Conservation (phyloP, 2,113 vertebrate species). For the Larimichthys polyactis region DNA sequence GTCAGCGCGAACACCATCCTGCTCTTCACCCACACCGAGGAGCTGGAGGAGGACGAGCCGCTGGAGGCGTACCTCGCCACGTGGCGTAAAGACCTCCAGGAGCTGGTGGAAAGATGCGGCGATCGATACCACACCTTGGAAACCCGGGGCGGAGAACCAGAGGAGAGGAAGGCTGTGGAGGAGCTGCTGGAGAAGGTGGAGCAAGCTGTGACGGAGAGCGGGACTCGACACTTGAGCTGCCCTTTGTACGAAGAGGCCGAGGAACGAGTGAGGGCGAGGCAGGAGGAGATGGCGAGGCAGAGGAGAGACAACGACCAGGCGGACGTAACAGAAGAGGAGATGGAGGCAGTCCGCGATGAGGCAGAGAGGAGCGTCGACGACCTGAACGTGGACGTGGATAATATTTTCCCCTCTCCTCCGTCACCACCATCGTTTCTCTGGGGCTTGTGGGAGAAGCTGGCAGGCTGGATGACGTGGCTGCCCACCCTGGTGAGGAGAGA, state of each 20-base stretch:
- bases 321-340: conserved; percentile 51
- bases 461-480: conserved; percentile 69
- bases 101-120: conserved; percentile 75
- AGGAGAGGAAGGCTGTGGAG: conserved; percentile 50
- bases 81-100: conserved; percentile 74
- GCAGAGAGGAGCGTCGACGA: conserved; percentile 67
- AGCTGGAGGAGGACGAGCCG: conserved; percentile 69
- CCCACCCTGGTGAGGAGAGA: conserved; percentile 73
- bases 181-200: conserved; percentile 83
- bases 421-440: conserved; percentile 51
- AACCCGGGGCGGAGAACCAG: conserved; percentile 18
- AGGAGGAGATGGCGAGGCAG: conserved; percentile 51
- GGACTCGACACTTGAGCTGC: conserved; percentile 63
- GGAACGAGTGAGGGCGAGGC: conserved; percentile 54
- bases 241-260: conserved; percentile 72
- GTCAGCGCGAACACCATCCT: conserved; percentile 71
- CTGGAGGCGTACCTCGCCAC: conserved; percentile 77
- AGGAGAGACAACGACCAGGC: conserved; percentile 10
- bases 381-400: conserved; percentile 55
- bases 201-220: conserved; percentile 61
- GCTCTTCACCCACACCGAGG: conserved; percentile 82
- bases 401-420: conserved; percentile 38
- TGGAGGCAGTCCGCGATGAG: conserved; percentile 62
- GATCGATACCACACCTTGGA: conserved; percentile 76
- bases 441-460: conserved; percentile 77